Evolutionary conservation across 2,888 invertebrate species (phyloP).

Genomic region (Scaptomyza flava): DNA sequence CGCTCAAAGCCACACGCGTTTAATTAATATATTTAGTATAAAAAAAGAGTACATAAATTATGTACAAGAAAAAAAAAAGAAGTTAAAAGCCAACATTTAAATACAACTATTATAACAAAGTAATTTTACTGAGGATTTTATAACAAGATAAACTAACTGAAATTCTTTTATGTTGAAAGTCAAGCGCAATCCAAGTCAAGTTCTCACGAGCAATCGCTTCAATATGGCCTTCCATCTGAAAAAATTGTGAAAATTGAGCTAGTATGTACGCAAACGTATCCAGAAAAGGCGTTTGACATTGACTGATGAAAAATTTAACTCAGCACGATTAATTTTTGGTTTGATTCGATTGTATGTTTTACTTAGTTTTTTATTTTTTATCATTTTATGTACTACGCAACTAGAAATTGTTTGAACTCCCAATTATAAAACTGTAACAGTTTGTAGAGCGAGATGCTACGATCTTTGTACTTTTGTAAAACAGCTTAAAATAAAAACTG

Average conservation of each 20-base stretch:
- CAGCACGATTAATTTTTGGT: conserved; percentile 12
- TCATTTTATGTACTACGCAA: conserved; percentile 13
- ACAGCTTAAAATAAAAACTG: conserved; percentile 18
- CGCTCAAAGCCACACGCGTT: conserved; percentile 61
- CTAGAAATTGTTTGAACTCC: conserved; percentile 4
- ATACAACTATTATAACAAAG: conserved; percentile 13
- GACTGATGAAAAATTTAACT: conserved; percentile 10
- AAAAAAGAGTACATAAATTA: conserved; percentile 15
- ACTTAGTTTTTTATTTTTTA: not conserved
- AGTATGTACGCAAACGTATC: not conserved
- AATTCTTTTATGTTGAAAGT: conserved; percentile 33
- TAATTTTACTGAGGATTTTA: conserved; percentile 29
- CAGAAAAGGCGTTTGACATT: conserved; percentile 12
- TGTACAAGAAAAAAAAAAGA: conserved; percentile 3
- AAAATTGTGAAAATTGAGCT: not conserved
- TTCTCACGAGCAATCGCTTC: conserved; percentile 22
- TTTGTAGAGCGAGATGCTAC: conserved; percentile 22
- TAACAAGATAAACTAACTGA: conserved; percentile 22
- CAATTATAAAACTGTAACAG: conserved; percentile 5
- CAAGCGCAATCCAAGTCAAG: conserved; percentile 24
- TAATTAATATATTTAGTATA: conserved; percentile 28
- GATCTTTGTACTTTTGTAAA: conserved; percentile 46
- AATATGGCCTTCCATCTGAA: conserved; percentile 3
- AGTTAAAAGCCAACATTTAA: not conserved
- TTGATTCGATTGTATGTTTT: conserved; percentile 17